phyloP scores from a whole-genome alignment of 2,888 invertebrate species.

The Branchipolynoe longqiensis region DNA sequence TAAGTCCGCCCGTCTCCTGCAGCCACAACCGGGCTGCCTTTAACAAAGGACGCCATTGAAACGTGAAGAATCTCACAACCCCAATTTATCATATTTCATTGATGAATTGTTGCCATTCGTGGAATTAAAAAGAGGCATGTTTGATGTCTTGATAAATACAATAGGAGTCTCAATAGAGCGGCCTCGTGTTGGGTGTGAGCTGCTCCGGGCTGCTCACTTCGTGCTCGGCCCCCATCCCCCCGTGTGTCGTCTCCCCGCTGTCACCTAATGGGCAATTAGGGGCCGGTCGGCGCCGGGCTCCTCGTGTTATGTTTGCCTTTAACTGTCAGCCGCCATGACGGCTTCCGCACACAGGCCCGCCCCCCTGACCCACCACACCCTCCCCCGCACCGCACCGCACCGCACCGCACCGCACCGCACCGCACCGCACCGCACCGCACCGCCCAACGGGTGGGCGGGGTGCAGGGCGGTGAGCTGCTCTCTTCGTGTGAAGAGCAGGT shows the following conservation, averaged over 20 bases:
- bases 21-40: neutral
- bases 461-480: slow-evolving; percentile 4
- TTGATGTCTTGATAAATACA: slow-evolving; percentile 38
- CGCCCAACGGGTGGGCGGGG: too few relatives aligned
- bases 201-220: neutral
- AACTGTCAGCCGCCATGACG: slow-evolving; percentile 21
- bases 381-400: too few relatives aligned
- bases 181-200: neutral
- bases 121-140: neutral
- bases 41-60: neutral
- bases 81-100: slow-evolving; percentile 24
- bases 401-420: too few relatives aligned
- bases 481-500: neutral
- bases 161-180: slow-evolving; percentile 33
- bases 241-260: neutral
- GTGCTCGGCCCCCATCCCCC: neutral
- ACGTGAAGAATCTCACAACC: neutral
- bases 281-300: neutral
- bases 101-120: slow-evolving; percentile 8
- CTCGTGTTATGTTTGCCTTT: slow-evolving; percentile 22
- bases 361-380: too few relatives aligned
- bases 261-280: slow-evolving; percentile 24
- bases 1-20: slow-evolving; percentile 10
- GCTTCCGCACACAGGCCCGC: neutral
- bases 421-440: too few relatives aligned